phyloP scores from a whole-genome alignment of 2,888 invertebrate genomes.

The Morinoia aosen region DNA sequence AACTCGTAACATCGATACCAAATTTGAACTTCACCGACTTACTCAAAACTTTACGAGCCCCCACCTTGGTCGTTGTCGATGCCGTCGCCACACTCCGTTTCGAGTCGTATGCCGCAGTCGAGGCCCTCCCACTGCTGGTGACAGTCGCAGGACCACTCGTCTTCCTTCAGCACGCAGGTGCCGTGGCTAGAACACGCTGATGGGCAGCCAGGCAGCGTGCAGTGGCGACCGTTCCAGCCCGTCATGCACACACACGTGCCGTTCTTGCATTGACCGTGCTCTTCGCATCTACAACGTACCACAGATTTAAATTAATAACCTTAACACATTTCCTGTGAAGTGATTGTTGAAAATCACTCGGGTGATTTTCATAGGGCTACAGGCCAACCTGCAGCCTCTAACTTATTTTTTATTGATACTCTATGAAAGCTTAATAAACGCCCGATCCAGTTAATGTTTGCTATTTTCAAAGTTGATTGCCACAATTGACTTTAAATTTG shows the following conservation, averaged over 20 bases:
- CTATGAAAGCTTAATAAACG: too few species aligned
- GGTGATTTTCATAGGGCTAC: too few species aligned
- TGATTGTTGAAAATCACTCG: too few species aligned
- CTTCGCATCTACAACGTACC: conserved; percentile 78
- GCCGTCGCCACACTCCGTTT: conserved; percentile 94
- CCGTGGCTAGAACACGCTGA: conserved; percentile 92
- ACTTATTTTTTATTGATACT: too few species aligned
- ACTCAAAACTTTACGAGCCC: conserved; percentile 70
- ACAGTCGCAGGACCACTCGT: conserved; percentile 66
- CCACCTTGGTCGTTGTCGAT: conserved; percentile 98
- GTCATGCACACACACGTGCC: conserved; percentile 97
- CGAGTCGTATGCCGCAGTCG: conserved; percentile 93
- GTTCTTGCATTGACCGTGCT: conserved; percentile 97
- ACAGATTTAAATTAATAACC: neutral
- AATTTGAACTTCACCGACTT: too few species aligned
- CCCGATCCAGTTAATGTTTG: too few species aligned
- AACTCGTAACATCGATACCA: too few species aligned
- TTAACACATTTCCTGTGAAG: too few species aligned
- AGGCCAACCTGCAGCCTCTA: too few species aligned
- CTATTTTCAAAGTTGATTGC: too few species aligned
- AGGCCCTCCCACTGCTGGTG: conserved; percentile 85
- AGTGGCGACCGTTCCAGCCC: conserved; percentile 73
- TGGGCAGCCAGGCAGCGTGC: conserved; percentile 82
- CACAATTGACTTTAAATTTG: too few species aligned
- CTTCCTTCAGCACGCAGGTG: conserved; percentile 77